Base-by-base conservation (phyloP, 2,797 vertebrate genomes). In the Hirundo rustica region DNA sequence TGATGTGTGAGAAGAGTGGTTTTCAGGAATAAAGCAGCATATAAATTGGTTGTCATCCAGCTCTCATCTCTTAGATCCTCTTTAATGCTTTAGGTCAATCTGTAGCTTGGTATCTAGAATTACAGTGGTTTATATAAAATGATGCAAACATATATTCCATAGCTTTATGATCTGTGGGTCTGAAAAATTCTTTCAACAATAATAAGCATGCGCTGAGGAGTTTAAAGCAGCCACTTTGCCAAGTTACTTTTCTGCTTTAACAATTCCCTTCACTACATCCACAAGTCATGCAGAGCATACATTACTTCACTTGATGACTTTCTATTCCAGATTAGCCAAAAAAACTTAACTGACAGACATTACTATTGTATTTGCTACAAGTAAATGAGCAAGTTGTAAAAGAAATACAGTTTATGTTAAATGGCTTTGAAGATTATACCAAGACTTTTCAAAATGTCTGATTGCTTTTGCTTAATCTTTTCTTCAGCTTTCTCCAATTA, bases 391-490 rank as follows among this genome's bases (percentile, higher is more conserved):
- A 92, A 80, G 67, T 30, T 79, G 62, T 79, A 73, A 61, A 75
- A 92, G 80, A 85, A 94, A 57, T 26, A 73, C 11, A 82, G 64
- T 76, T 92, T 78, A 70, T 71, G 77, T 89, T 91, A 95, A 96
- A 95, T 70, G 74, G 91, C 78, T 94, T 87, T 88, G 66, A 89
- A 67, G 50, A 94, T 83, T 84, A 77, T 55, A 83, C 62, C 57
- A 91, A 83, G 82, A 80, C 82, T 82, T 94, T 85, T 93, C 12
- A 38, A 80, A 68, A 94, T 86, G 73, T 89, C 76, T 77, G 48
- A 95, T 88, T 92, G 73, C 78, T 68, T 94, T 89, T 92, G 47
- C 85, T 95, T 88, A 86, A 91, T 83, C 89, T 92, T 92, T 93
- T 81, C 67, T 93, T 95, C 70, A 70, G 64, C 55, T 57, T 92